phyloP scores from a whole-genome alignment of 35 echinoderm and acorn worm genomes.

The Hemicentrotus pulcherrimus region DNA sequence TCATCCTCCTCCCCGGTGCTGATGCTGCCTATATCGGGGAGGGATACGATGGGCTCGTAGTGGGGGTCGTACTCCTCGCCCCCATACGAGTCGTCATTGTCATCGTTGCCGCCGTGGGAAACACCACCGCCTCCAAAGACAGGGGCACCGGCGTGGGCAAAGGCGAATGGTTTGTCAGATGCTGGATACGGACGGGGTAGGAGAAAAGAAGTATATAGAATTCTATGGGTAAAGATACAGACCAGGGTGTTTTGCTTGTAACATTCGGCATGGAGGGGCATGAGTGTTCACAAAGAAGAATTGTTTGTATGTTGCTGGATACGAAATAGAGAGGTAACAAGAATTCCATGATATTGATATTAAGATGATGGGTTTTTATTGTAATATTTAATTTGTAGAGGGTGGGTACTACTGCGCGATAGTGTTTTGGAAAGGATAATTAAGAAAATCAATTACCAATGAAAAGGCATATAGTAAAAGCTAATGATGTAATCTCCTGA shows the following conservation, averaged over 20 bases:
- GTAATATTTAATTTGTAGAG: too few species aligned
- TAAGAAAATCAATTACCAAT: too few species aligned
- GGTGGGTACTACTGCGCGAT: too few species aligned
- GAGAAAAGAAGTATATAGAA: not conserved
- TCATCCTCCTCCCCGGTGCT: slow-evolving; percentile 67
- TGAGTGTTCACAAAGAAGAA: slow-evolving; percentile 64
- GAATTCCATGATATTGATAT: not conserved
- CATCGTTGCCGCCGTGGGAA: not conserved
- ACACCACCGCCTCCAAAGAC: slow-evolving; percentile 54
- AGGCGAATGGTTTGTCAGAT: slow-evolving; percentile 52
- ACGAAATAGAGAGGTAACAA: not conserved
- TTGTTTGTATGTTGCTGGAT: slow-evolving; percentile 24
- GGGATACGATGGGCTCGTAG: slow-evolving; percentile 67
- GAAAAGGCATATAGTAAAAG: too few species aligned
- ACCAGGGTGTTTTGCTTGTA: too few species aligned
- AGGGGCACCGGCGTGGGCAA: slow-evolving; percentile 65
- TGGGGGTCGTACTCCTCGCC: slow-evolving; percentile 80
- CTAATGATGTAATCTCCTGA: too few species aligned
- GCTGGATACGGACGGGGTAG: not conserved
- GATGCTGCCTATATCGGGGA: slow-evolving; percentile 55
- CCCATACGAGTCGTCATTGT: slow-evolving; percentile 37
- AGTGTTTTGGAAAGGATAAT: too few species aligned
- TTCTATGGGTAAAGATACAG: not conserved
- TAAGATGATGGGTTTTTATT: too few species aligned
- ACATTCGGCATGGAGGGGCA: not conserved